Conservation (phyloP, 1,140 invertebrate species). For the Brachionus angularis region DNA sequence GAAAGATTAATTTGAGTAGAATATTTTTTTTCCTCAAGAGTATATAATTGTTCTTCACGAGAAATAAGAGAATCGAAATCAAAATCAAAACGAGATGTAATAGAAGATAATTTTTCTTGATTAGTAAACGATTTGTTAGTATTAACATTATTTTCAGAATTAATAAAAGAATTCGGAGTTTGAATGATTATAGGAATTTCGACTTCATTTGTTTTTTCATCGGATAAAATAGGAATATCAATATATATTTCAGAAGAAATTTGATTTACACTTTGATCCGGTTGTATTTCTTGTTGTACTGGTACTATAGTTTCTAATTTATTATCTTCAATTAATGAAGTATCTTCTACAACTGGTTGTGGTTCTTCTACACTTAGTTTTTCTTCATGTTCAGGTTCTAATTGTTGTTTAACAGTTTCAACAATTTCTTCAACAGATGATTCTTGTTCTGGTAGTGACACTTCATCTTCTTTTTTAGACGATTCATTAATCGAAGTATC, state of each 20-base stretch:
- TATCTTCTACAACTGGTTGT: background rate
- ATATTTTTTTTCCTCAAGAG: background rate
- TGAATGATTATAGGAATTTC: no score
- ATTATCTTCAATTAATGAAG: no score
- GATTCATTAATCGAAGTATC: background rate
- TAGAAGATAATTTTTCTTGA: background rate
- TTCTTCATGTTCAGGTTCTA: background rate
- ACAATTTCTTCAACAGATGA: background rate
- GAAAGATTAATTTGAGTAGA: no score
- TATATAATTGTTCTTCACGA: background rate
- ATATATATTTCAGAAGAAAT: no score
- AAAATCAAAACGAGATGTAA: background rate
- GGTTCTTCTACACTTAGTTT: background rate
- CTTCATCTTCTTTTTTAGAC: background rate
- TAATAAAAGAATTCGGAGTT: no score
- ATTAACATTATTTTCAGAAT: background rate
- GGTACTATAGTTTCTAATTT: no score
- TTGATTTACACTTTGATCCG: no score
- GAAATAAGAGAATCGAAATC: constrained; percentile 2
- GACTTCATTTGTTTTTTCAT: no score
- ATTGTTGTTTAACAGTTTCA: background rate
- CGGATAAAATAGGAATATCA: no score
- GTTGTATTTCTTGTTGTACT: no score
- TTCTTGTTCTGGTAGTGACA: no score
- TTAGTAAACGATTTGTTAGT: background rate